These are phyloP conservation scores for Perithous albicinctus DNA, from an alignment of 2,888 invertebrate species.

Conservation along the genomic window DNA sequence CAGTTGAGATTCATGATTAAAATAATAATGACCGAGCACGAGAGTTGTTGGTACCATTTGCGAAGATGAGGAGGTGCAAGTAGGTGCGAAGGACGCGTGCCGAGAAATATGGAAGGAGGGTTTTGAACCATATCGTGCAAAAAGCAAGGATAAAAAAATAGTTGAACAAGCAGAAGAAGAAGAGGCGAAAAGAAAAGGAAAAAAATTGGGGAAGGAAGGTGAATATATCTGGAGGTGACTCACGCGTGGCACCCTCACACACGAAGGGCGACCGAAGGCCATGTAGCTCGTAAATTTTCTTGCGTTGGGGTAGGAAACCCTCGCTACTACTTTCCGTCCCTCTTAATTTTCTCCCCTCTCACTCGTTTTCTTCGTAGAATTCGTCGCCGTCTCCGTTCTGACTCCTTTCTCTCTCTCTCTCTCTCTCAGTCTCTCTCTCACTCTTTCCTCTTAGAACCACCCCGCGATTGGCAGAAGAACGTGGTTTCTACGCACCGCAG, in stretches of 20 bases:
- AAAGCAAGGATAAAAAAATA: neutral
- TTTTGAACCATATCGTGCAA: neutral
- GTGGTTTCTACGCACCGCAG: conserved; percentile 56
- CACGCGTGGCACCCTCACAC: conserved; percentile 30
- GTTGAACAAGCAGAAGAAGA: neutral
- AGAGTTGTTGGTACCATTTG: neutral
- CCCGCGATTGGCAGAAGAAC: conserved; percentile 28
- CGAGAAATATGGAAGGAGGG: conserved; percentile 13
- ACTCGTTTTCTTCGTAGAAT: conserved; percentile 11
- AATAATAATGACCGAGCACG: neutral
- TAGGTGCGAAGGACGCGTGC: neutral
- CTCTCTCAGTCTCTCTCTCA: conserved; percentile 23
- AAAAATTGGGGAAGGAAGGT: conserved; percentile 43
- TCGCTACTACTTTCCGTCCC: conserved; percentile 35
- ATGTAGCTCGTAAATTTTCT: conserved; percentile 78
- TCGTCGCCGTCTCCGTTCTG: conserved; percentile 32
- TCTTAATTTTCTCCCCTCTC: conserved; percentile 13
- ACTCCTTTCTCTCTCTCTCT: conserved; percentile 31
- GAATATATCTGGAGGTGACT: conserved; percentile 53
- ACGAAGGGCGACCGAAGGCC: conserved; percentile 75
- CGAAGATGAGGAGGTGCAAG: neutral
- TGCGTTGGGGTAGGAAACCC: conserved; percentile 72
- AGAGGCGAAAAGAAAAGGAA: conserved; percentile 2
- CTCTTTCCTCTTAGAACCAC: conserved; percentile 34
- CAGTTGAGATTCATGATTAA: too few relatives aligned